phyloP scores from a whole-genome alignment of 1,140 invertebrate species.

The Coenobita brevimanus region DNA sequence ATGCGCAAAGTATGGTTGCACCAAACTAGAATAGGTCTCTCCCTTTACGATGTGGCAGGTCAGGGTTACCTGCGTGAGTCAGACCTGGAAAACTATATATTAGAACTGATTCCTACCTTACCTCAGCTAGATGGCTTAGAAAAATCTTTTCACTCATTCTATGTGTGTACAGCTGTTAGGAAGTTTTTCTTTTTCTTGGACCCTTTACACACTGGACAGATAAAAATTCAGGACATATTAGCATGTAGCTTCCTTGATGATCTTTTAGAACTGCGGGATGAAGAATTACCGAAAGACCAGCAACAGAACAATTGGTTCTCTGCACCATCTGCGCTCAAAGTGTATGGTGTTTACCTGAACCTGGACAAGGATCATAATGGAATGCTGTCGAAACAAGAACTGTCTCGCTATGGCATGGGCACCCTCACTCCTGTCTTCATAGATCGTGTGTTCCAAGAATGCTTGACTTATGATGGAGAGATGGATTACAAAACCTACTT shows the following conservation, averaged over 20 bases:
- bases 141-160: slow-evolving; percentile 96
- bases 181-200: slow-evolving; percentile 98
- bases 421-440: slow-evolving; percentile 94
- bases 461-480: slow-evolving; percentile 95
- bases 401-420: slow-evolving; percentile 91
- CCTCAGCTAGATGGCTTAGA: slow-evolving; percentile 91
- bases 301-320: slow-evolving; percentile 97
- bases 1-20: slow-evolving; percentile 96
- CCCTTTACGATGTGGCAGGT: slow-evolving; percentile 93
- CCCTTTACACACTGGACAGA: slow-evolving; percentile 87
- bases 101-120: slow-evolving; percentile 92
- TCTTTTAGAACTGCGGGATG: slow-evolving; percentile 89
- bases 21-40: slow-evolving; percentile 93
- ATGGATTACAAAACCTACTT: slow-evolving; percentile 99
- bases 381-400: slow-evolving; percentile 92
- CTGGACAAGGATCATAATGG: slow-evolving; percentile 96
- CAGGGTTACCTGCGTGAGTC: slow-evolving; percentile 91
- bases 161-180: slow-evolving; percentile 94
- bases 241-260: slow-evolving; percentile 94
- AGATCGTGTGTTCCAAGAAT: slow-evolving; percentile 95
- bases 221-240: slow-evolving; percentile 93
- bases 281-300: slow-evolving; percentile 86
- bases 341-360: slow-evolving; percentile 95
- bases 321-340: slow-evolving; percentile 88
- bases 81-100: slow-evolving; percentile 95